Base-by-base conservation (phyloP, 2,888 invertebrate genomes). In the Cantharis flavilabris region DNA sequence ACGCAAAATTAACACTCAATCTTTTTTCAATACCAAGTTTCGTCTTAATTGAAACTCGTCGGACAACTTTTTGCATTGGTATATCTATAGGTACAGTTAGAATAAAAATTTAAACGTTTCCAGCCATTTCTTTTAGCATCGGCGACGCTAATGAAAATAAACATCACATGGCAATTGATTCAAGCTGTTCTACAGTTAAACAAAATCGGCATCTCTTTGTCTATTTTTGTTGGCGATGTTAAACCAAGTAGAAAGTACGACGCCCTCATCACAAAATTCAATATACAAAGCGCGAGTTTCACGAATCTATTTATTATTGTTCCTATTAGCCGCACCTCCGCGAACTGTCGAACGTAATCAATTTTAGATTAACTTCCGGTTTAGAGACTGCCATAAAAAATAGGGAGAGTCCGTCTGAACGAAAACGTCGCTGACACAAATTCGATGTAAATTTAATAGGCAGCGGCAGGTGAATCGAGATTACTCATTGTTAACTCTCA, bases 311-410 rank as follows among this genome's bases (percentile, higher is more conserved):
- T 26, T 67, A 67, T 67, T 67, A 67, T 67, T 67, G 26, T 67
- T 67, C 26, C 26, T 67, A 67, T 67, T 23, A 67, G 65, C 65
- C 26, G 65, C 65, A 67, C 65, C 65, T 67, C 65, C 23, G 65
- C 65, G 26, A 67, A 67, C 65, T 67, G 26, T 67, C 65, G 18
- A 67, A 23, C 18, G 65, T 20, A 67, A 67, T 67, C 65, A 67
- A 67, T 67, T 67, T 67, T 67, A 67, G 65, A 67, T 67, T 67
- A 67, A 23, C 65, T 67, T 67, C 65, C 65, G 65, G 65, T 67
- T 23, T 23, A 4, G n/a, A 49, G n/a, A n/a, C 49, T 49, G 49
- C 49, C 2, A 49, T n/a, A 49, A 49, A 49, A 49, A 49, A 49
- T 49, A 49, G 49, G 49, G 49, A 49, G 49, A 49, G 49, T 49